Evolutionary conservation across 2,113 vertebrate species (phyloP).

Genomic region (Oenanthe melanoleuca): DNA sequence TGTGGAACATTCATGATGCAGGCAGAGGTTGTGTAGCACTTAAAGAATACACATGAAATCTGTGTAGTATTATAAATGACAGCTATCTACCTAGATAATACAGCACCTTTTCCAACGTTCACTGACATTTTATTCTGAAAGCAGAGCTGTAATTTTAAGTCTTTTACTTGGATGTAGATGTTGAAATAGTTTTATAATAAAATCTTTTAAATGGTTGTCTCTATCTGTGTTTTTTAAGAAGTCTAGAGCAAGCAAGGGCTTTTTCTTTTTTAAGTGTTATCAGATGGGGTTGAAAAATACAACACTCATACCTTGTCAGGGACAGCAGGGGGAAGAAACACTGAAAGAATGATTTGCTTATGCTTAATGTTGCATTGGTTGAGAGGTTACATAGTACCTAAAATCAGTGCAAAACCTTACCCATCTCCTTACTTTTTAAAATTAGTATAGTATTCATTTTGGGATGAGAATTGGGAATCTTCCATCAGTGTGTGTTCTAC

Average conservation of each 20-base stretch:
- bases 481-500: background rate
- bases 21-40: background rate
- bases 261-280: background rate
- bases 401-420: background rate
- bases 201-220: background rate
- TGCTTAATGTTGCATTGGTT: background rate
- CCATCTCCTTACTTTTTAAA: background rate
- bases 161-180: slow-evolving; percentile 5
- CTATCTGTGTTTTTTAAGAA: background rate
- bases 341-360: background rate
- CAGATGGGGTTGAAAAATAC: background rate
- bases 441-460: background rate
- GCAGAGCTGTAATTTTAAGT: background rate
- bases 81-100: background rate
- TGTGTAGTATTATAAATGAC: background rate
- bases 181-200: slow-evolving; percentile 60
- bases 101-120: background rate
- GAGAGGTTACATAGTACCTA: background rate
- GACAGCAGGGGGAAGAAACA: background rate
- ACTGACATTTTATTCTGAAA: background rate
- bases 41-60: background rate
- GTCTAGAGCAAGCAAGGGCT: background rate
- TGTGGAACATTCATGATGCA: background rate
- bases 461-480: background rate
- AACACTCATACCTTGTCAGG: background rate